A percentile compares a stretch with the other conserved stretches of the same genome.
Evolutionary conservation across 2,888 invertebrate genomes (phyloP).

Genomic region (Epistrophe grossulariae): DNA sequence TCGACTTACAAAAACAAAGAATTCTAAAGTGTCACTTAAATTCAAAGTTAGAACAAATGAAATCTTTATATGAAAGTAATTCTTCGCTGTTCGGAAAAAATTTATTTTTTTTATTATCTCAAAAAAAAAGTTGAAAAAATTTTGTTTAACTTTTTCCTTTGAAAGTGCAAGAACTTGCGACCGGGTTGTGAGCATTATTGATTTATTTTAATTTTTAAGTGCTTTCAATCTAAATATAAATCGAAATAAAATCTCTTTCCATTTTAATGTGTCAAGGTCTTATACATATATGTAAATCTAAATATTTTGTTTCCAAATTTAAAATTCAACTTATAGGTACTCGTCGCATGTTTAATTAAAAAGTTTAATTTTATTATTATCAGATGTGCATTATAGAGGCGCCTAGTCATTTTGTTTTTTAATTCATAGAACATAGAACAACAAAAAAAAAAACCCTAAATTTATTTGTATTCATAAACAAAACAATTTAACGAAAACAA

Average conservation of each 20-base stretch:
- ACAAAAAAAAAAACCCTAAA: neutral
- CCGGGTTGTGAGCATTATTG: too few species aligned
- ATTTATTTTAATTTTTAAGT: neutral
- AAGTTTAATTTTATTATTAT: too few species aligned
- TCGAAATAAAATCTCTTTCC: neutral
- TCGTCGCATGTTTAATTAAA: neutral
- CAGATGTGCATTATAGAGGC: neutral
- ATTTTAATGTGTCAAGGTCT: neutral
- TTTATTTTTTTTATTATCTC: too few species aligned
- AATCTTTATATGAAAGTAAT: too few species aligned
- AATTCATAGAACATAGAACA: neutral
- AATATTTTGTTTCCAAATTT: neutral
- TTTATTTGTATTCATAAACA: neutral
- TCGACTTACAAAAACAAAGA: too few species aligned
- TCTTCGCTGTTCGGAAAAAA: too few species aligned
- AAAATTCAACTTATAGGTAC: neutral
- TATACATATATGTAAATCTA: neutral
- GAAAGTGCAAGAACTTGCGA: too few species aligned
- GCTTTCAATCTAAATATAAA: neutral
- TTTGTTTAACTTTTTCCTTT: too few species aligned
- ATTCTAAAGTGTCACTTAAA: too few species aligned
- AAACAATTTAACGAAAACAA: neutral
- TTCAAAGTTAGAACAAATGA: too few species aligned
- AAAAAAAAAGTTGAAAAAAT: too few species aligned
- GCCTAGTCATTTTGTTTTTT: neutral